Percentiles rank a stretch among this genome's conserved stretches.
phyloP scores from a whole-genome alignment of 2,888 invertebrate species.

The Coelinius sp. region DNA sequence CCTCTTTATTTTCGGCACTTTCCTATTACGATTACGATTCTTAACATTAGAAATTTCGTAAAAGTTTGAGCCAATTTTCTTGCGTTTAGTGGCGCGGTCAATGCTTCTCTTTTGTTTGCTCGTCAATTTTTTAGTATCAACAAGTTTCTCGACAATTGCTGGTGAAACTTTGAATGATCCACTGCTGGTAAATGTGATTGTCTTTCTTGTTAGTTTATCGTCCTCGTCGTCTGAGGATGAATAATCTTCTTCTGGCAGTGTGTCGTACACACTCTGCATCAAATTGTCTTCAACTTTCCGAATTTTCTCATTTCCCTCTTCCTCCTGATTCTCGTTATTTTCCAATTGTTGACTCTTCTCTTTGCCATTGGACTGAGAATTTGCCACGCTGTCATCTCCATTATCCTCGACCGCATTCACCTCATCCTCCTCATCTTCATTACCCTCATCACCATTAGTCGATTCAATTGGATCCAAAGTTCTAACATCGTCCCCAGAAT shows the following conservation, averaged over 20 bases:
- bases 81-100: slow-evolving; percentile 82
- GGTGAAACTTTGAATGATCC: slow-evolving; percentile 70
- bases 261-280: slow-evolving; percentile 62
- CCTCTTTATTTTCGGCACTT: slow-evolving; percentile 62
- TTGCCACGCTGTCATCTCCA: slow-evolving; percentile 46
- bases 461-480: slow-evolving; percentile 50
- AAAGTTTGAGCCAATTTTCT: slow-evolving; percentile 90
- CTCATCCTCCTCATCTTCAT: slow-evolving; percentile 41
- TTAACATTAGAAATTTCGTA: slow-evolving; percentile 92
- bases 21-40: slow-evolving; percentile 85
- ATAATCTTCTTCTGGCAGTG: slow-evolving; percentile 67
- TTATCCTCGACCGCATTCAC: slow-evolving; percentile 56
- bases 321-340: slow-evolving; percentile 60
- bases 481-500: slow-evolving; percentile 75
- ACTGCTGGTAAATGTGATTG: slow-evolving; percentile 65
- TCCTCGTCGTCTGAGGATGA: slow-evolving; percentile 73
- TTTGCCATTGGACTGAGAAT: slow-evolving; percentile 62
- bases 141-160: slow-evolving; percentile 59
- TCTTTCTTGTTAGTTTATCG: slow-evolving; percentile 72
- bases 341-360: slow-evolving; percentile 60
- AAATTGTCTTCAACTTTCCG: slow-evolving; percentile 69
- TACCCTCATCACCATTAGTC: slow-evolving; percentile 58
- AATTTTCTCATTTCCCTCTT: slow-evolving; percentile 72
- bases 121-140: slow-evolving; percentile 78
- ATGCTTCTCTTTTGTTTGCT: slow-evolving; percentile 84